Evolutionary conservation across 1,140 invertebrate species (phyloP).

Genomic region (Vollenhovia emeryi): DNA sequence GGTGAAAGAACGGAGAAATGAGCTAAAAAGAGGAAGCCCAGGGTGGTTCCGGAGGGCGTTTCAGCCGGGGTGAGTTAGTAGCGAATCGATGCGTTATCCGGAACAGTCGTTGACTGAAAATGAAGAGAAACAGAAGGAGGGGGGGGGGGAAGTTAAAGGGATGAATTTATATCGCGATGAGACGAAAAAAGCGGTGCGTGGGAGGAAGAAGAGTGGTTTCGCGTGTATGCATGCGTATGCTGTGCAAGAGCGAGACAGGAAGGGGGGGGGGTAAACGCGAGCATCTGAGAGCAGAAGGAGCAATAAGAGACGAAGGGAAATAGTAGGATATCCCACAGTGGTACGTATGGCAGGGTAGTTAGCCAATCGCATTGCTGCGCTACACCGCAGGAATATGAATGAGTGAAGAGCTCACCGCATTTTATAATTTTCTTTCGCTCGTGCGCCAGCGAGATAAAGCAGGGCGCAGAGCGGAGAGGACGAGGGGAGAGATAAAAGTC

Average conservation of each 20-base stretch:
- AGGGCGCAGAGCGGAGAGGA: background rate
- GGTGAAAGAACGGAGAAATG: conserved; percentile 52
- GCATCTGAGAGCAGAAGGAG: conserved; percentile 25
- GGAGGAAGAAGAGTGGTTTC: conserved; percentile 16
- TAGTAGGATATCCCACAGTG: conserved; percentile 65
- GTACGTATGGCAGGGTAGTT: conserved; percentile 80
- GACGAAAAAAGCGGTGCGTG: conserved; percentile 23
- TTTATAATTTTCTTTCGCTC: conserved; percentile 78
- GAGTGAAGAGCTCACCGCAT: conserved; percentile 78
- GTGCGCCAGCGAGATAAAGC: conserved; percentile 41
- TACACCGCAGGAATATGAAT: conserved; percentile 84
- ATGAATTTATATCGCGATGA: conserved; percentile 63
- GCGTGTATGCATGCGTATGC: conserved; percentile 27
- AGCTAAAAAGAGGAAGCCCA: conserved; percentile 55
- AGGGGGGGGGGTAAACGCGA: conserved; percentile 45
- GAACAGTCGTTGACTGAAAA: conserved; percentile 79
- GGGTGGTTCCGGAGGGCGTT: conserved; percentile 68
- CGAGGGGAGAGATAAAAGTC: conserved; percentile 14
- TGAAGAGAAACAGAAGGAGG: conserved; percentile 61
- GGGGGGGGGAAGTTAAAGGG: conserved; percentile 46
- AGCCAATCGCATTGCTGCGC: conserved; percentile 81
- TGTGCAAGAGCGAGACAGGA: conserved; percentile 3
- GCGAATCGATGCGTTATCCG: conserved; percentile 81
- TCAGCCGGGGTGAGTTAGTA: conserved; percentile 71
- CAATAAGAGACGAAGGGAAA: conserved; percentile 60